Evolutionary conservation across 2,888 invertebrate species (phyloP), one percentile per base, ranked within the genome.

Genomic region (Microctonus brassicae): DNA sequence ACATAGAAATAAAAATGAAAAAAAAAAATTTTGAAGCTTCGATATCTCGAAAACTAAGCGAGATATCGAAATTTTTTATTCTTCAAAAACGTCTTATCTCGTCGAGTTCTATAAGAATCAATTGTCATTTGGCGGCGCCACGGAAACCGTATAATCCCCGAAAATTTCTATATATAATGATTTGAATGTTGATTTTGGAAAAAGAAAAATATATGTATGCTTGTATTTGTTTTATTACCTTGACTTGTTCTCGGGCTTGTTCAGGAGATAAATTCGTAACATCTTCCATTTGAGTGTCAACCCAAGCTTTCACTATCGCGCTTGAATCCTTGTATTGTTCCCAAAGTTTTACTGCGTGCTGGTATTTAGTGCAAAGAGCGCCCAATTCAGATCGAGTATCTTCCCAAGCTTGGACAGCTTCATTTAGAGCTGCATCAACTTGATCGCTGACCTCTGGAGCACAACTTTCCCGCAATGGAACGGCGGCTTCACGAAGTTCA

Each of bases 331-430:
- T 91, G 89, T 95, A 95, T 73, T 92, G 91, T 82, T 92, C 90
- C 95, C 95, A 95, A 72, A 95, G 90, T 62, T 93, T 92, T 69
- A 95, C 94, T 3, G 95, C 95, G 84, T 93, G 92, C 85, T 94
- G 93, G 89, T 95, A 95, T 89, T 91, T 91, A 80, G 90, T 92
- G 86, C 94, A 94, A 78, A 95, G 90, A 79, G 93, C 92, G 77
- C 92, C 91, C 77, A 95, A 90, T 85, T 94, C 93, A 78, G 91
- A 90, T 85, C 93, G 92, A n/a, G 95, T 95, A 81, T 93, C 93
- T 80, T 94, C 91, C 90, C 95, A 95, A 47, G 94, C 93, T 4
- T 92, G 91, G 13, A 94, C 93, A 17, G 95, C 95, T 82, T 94
- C 93, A 85, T 93, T 92, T 57, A 95, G 93, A 61, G 94, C 94